These are phyloP conservation scores for Alfaro cultratus DNA, from an alignment of 2,797 vertebrate species.

Conservation along the genomic window DNA sequence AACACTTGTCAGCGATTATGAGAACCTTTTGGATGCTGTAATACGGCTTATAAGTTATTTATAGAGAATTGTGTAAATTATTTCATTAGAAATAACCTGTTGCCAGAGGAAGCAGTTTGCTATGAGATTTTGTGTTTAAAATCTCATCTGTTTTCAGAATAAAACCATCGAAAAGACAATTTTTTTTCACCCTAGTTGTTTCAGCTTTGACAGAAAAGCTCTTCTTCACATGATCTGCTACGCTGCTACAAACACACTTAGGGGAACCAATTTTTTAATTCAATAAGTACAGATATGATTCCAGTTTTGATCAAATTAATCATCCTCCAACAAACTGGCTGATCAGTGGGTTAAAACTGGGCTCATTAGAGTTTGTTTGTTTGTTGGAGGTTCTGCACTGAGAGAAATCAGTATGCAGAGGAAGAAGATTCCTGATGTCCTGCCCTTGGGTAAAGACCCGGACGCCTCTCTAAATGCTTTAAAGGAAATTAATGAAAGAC, in stretches of 20 bases:
- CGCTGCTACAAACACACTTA: background rate
- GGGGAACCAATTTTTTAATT: background rate
- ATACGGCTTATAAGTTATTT: background rate
- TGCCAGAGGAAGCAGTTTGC: background rate
- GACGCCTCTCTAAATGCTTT: slow-evolving; percentile 42
- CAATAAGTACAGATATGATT: background rate
- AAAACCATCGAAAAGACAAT: background rate
- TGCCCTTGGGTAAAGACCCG: slow-evolving; percentile 49
- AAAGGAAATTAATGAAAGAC: slow-evolving; percentile 58
- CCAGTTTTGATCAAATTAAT: background rate
- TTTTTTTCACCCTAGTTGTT: background rate
- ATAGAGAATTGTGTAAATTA: background rate
- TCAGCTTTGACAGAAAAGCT: background rate
- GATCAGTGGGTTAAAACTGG: background rate
- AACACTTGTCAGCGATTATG: background rate
- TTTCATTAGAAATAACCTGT: background rate
- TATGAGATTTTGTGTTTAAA: background rate
- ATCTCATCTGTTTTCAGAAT: background rate
- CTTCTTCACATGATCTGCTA: background rate
- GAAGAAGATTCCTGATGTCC: slow-evolving; percentile 16
- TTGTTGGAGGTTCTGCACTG: slow-evolving; percentile 29
- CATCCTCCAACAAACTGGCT: background rate
- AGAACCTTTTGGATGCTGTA: background rate
- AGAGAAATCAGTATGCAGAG: slow-evolving; percentile 59
- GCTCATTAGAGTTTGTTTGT: slow-evolving; percentile 16